Conservation (phyloP, 2,113 vertebrate species). For the Peromyscus maniculatus region DNA sequence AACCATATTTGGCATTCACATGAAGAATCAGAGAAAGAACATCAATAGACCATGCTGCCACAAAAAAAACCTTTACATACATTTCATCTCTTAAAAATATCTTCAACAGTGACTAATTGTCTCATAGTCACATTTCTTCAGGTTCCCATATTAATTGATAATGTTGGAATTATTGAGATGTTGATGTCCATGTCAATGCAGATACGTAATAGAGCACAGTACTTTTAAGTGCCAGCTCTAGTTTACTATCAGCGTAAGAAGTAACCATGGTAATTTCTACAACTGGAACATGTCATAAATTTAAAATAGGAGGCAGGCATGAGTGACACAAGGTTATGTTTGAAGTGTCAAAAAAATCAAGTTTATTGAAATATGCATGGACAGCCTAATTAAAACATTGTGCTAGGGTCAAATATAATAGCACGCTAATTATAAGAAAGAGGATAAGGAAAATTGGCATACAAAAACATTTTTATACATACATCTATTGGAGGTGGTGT, state of each 20-base stretch:
- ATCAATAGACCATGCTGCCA: background rate
- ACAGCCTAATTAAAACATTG: slow-evolving; percentile 78
- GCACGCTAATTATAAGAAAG: slow-evolving; percentile 72
- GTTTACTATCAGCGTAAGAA: slow-evolving; percentile 61
- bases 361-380: slow-evolving; percentile 74
- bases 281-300: slow-evolving; percentile 65
- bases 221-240: slow-evolving; percentile 62
- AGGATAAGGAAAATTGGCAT: slow-evolving; percentile 59
- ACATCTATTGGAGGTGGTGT: background rate
- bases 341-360: slow-evolving; percentile 78
- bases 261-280: slow-evolving; percentile 81
- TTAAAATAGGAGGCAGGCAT: slow-evolving; percentile 71
- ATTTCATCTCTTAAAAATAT: slow-evolving; percentile 9
- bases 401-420: slow-evolving; percentile 67
- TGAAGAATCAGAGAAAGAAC: slow-evolving; percentile 39
- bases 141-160: slow-evolving; percentile 41
- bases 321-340: slow-evolving; percentile 76
- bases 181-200: slow-evolving; percentile 56
- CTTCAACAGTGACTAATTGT: background rate
- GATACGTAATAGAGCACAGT: slow-evolving; percentile 36
- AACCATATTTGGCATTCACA: slow-evolving; percentile 24
- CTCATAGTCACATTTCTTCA: slow-evolving; percentile 21
- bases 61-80: background rate
- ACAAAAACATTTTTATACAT: slow-evolving; percentile 67
- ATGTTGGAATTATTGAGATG: slow-evolving; percentile 47